Evolutionary conservation across 2,113 vertebrate genomes (phyloP), one percentile per base, ranked within the genome.

Genomic region (Pteropus alecto): DNA sequence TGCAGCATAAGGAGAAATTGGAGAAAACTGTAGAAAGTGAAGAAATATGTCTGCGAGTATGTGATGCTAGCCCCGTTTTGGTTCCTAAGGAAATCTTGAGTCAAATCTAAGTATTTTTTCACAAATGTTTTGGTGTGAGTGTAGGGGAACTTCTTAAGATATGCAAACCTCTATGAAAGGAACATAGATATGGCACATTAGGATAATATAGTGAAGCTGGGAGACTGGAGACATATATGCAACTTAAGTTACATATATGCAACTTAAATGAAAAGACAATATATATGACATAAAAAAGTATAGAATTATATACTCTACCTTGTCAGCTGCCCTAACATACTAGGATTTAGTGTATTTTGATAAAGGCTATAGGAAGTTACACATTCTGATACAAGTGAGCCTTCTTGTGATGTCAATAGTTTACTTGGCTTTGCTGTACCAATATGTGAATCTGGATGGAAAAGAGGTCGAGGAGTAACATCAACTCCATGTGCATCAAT

Each of bases 401-500:
- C 76, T 24, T 99, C 98, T 24, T 98, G 98, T 21, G 98, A 83
- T 28, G 94, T 87, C 13, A 99, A 98, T 58, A 99, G 86, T 96
- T 99, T 98, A 93, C 48, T 98, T 87, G 97, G 98, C 97, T 98
- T 99, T 13, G 60, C 28, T 33, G 98, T 7, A 4, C 84, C 96
- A 38, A 2, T 6, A 30, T 78, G 18, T n/a, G 98, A 97, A 33
- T 99, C 99, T 16, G 97, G 90, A 28, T 63, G 98, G 96, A 98
- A 98, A 76, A 99, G 98, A 0, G 99, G 98, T n/a, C 11, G 98
- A 3, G 99, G 99, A 2, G 99, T 99, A 87, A 99, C 99, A 18
- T 99, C 99, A 94, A 98, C 98, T 58, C 98, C 99, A 11, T 98
- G 92, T 0, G 98, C 97, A 98, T 99, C 99, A 84, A 99, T 98